Conservation (phyloP, 2,113 vertebrate species). For the Aix galericulata region DNA sequence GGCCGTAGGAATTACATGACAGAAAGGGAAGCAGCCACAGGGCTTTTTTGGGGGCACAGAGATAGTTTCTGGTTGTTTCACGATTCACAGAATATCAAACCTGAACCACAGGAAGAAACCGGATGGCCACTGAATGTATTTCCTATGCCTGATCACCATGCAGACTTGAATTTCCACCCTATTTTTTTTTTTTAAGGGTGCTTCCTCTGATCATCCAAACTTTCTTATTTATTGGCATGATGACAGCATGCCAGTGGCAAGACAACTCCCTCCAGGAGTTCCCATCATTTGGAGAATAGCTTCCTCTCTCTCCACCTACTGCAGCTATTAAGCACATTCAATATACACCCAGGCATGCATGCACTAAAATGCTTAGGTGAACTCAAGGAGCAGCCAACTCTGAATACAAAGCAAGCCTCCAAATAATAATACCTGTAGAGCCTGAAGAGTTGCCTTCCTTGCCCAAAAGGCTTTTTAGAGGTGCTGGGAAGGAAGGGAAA, state of each 20-base stretch:
- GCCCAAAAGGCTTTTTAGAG: slow-evolving; percentile 45
- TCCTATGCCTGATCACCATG: background rate
- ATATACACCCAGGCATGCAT: slow-evolving; percentile 32
- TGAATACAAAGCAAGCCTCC: slow-evolving; percentile 29
- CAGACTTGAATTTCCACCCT: slow-evolving; percentile 40
- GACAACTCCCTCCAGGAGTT: slow-evolving; percentile 66
- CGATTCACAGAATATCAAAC: background rate
- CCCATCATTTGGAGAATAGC: slow-evolving; percentile 51
- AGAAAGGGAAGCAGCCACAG: background rate
- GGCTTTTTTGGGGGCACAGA: background rate
- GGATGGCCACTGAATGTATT: background rate
- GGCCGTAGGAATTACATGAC: background rate
- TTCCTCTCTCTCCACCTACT: slow-evolving; percentile 67
- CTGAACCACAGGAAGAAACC: background rate
- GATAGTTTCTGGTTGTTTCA: background rate
- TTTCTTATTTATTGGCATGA: slow-evolving; percentile 48
- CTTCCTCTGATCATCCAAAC: slow-evolving; percentile 44
- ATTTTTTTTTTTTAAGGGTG: slow-evolving; percentile 25
- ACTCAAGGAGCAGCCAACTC: slow-evolving; percentile 36
- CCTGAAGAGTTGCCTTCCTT: slow-evolving; percentile 59
- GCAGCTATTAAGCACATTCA: slow-evolving; percentile 38
- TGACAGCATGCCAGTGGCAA: slow-evolving; percentile 59
- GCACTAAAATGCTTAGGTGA: slow-evolving; percentile 27
- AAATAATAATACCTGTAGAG: slow-evolving; percentile 33
- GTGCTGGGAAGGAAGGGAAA: slow-evolving; percentile 9